Conservation (phyloP, 2,797 vertebrate genomes). For the Rachycentron canadum region DNA sequence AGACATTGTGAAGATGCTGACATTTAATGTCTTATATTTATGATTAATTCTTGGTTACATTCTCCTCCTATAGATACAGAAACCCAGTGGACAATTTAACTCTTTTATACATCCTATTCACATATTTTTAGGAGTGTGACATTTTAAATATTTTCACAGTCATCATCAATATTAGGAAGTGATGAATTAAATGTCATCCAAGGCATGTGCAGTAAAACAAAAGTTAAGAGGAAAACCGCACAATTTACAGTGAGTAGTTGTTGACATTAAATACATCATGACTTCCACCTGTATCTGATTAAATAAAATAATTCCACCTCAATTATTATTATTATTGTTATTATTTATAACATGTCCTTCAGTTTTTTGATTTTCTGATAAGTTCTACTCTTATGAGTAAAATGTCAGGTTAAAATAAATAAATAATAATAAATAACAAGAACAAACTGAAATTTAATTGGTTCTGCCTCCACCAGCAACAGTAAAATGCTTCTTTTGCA, state of each 20-base stretch:
- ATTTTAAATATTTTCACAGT: constrained; percentile 52
- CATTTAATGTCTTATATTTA: constrained; percentile 74
- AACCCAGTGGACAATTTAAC: constrained; percentile 24
- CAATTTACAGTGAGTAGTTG: background rate
- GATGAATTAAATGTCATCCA: constrained; percentile 5
- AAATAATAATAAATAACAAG: background rate
- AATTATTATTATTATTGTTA: background rate
- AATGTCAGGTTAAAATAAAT: background rate
- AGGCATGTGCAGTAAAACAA: background rate
- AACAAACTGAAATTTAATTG: background rate
- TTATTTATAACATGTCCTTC: background rate
- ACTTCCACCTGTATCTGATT: background rate
- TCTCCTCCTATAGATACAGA: constrained; percentile 45
- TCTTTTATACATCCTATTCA: constrained; percentile 49
- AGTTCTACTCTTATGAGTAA: background rate
- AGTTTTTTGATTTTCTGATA: background rate
- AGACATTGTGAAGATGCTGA: constrained; percentile 70
- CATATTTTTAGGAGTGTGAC: constrained; percentile 51
- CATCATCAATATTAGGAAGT: constrained; percentile 16
- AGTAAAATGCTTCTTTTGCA: background rate
- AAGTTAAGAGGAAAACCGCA: too few species aligned
- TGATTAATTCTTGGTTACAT: constrained; percentile 72
- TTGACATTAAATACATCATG: constrained; percentile 2
- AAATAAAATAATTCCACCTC: background rate
- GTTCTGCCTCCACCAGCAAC: too few species aligned